Percentiles rank a stretch among this genome's conserved stretches.
Evolutionary conservation across 2,797 vertebrate species (phyloP).

Genomic region (Danio kyathit): DNA sequence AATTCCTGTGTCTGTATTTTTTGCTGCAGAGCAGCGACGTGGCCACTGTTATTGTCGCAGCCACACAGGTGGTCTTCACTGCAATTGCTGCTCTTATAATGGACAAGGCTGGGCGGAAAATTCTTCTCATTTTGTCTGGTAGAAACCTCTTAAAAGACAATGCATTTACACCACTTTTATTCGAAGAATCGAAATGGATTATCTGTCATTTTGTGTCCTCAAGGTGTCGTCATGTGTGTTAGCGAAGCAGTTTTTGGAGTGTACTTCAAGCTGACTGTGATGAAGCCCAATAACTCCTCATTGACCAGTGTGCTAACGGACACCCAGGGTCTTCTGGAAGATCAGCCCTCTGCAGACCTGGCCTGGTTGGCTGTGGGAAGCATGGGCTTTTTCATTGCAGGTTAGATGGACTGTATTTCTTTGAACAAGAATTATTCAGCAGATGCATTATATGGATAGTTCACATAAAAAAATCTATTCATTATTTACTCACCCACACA

Average conservation of each 20-base stretch:
- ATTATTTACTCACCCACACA: too few relatives aligned
- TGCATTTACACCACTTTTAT: neutral
- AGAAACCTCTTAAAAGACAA: neutral
- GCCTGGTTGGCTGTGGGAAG: conserved; percentile 90
- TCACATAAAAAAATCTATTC: too few relatives aligned
- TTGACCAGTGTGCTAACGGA: conserved; percentile 40
- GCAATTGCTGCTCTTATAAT: conserved; percentile 86
- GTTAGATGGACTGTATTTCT: conserved; percentile 72
- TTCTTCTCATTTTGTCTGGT: conserved; percentile 91
- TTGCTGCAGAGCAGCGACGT: conserved; percentile 83
- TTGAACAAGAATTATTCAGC: neutral
- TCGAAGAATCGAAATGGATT: neutral
- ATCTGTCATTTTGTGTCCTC: neutral
- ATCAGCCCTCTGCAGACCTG: conserved; percentile 66
- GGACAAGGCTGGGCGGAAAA: conserved; percentile 89
- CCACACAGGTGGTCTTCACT: conserved; percentile 90
- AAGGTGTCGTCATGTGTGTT: conserved; percentile 87
- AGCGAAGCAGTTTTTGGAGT: conserved; percentile 86
- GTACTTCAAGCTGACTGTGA: conserved; percentile 85
- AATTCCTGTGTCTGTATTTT: neutral
- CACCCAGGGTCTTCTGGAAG: neutral
- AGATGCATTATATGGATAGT: too few relatives aligned
- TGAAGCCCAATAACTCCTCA: conserved; percentile 61
- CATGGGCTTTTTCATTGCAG: conserved; percentile 89
- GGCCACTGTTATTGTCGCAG: conserved; percentile 86